Evolutionary conservation across 2,888 invertebrate species (phyloP), one percentile per base, ranked within the genome.

Genomic region (Buathra laborator): DNA sequence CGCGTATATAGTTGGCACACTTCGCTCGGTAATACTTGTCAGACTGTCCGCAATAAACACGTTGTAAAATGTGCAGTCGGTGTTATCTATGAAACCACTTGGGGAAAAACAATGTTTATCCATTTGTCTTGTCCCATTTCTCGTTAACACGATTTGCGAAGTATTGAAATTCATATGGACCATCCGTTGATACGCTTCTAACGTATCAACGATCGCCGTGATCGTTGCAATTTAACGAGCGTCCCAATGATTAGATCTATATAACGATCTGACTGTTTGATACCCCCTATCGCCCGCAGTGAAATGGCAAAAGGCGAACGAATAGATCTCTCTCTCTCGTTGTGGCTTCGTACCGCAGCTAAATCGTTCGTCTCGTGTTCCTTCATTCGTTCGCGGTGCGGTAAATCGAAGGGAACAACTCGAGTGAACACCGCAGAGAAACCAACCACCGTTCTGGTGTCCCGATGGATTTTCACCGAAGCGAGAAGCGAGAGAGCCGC

Each of bases 321-420:
- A 14, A 44, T 43, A 29, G 16, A n/a, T 10, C 68, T 29, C 14
- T n/a, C 32, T 48, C 32, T 70, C 16, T 70, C 32, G 10, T 51
- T 48, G n/a, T 48, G 48, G 48, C n/a, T 29, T 29, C 14, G 14
- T 24, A 9, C 72, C 56, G n/a, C 29, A 16, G 74, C 74, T 62
- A 74, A 74, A 62, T 74, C 74, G 62, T 62, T 62, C 74, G 59
- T 12, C 59, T 32, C 62, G 32, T 74, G 29, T 74, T 74, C 59
- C 46, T 46, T 62, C 74, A 46, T 74, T 72, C 16, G 44, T 62
- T 74, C 74, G 32, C 59, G 16, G 62, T 74, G 74, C 74, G 74
- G 74, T 74, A 74, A 74, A 62, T 74, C 74, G 74, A 74, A 59
- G 74, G 62, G 46, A 62, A 74, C 74, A 48, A 44, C 62, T 62